A percentile compares a stretch with the other conserved stretches of the same genome.
Evolutionary conservation across 1,140 invertebrate genomes (phyloP).

Genomic region (Spodoptera litura): DNA sequence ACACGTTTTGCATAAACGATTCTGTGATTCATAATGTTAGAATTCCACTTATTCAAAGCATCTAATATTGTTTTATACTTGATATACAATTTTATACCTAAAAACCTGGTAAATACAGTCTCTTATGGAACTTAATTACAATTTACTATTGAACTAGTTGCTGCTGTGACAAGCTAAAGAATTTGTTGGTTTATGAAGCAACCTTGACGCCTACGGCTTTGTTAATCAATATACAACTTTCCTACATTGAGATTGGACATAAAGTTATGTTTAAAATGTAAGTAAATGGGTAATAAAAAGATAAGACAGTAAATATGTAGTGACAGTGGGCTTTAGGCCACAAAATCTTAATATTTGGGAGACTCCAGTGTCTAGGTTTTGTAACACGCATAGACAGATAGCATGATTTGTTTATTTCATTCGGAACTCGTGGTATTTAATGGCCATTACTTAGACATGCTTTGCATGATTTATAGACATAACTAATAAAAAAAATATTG

Average conservation of each 20-base stretch:
- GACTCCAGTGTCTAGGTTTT: no score
- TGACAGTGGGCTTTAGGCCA: no score
- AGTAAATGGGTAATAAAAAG: neutral
- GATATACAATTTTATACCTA: neutral
- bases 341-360: no score
- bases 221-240: slow-evolving; percentile 1
- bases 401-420: no score
- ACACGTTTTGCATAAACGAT: slow-evolving; percentile 14
- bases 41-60: neutral
- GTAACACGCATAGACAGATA: no score
- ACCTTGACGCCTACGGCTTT: neutral
- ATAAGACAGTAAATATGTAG: no score
- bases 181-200: neutral
- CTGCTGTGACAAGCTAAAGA: neutral
- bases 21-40: neutral
- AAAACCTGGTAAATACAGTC: neutral
- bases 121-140: neutral
- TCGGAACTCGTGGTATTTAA: no score
- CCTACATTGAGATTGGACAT: neutral
- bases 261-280: neutral
- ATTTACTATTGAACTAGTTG: neutral
- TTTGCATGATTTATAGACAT: no score
- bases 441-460: no score
- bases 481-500: no score
- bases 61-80: neutral